Conservation (phyloP, 2,888 invertebrate genomes). For the Scaptomyza cyrtandrae region DNA sequence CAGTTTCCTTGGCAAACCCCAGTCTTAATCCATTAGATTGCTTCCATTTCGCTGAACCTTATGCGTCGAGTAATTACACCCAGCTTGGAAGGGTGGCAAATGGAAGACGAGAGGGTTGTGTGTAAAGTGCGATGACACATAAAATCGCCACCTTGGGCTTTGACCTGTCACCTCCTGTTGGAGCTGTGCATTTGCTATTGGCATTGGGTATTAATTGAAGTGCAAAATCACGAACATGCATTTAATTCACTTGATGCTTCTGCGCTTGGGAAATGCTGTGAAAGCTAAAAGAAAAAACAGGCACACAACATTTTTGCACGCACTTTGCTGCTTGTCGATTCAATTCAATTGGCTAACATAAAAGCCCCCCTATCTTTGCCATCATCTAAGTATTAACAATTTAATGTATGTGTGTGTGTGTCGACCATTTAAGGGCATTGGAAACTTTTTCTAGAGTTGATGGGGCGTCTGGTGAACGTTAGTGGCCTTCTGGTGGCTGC, state of each 20-base stretch:
- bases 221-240: conserved; percentile 66
- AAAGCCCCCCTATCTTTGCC: conserved; percentile 37
- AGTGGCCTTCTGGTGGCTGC: conserved; percentile 6
- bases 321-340: conserved; percentile 57
- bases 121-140: conserved; percentile 21
- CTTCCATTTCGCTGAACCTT: conserved; percentile 37
- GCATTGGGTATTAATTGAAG: conserved; percentile 55
- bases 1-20: conserved; percentile 26
- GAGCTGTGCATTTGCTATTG: conserved; percentile 11
- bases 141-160: conserved; percentile 21
- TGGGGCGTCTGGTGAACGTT: conserved; percentile 24
- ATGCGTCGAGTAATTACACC: conserved; percentile 34
- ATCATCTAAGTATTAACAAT: conserved; percentile 26
- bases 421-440: conserved; percentile 67
- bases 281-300: conserved; percentile 20
- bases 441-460: conserved; percentile 39
- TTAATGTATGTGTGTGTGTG: conserved; percentile 6
- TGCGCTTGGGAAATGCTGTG: conserved; percentile 49
- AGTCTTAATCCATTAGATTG: conserved; percentile 27
- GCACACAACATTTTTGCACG: conserved; percentile 60
- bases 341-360: conserved; percentile 48
- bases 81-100: not conserved
- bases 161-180: conserved; percentile 37
- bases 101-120: conserved; percentile 10
- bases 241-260: conserved; percentile 60